Conservation (phyloP, 1,140 invertebrate species). For the Lasioglossum baleicum region DNA sequence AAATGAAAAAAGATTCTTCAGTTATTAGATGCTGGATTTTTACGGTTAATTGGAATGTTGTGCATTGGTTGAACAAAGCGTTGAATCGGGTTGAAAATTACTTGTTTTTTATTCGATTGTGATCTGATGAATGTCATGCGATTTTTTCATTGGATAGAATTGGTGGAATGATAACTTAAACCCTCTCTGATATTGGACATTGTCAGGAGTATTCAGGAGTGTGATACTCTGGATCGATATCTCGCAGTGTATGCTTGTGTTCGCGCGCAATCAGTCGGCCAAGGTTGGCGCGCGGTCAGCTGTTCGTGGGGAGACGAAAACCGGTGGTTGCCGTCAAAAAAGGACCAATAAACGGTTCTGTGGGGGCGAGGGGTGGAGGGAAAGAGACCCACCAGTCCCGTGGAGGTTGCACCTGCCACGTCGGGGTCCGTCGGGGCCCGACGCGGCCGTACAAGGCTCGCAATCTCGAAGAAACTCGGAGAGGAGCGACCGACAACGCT, state of each 20-base stretch:
- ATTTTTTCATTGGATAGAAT: no score
- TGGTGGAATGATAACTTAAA: no score
- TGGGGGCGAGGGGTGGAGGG: constrained; percentile 62
- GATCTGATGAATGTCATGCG: no score
- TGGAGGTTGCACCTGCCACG: constrained; percentile 73
- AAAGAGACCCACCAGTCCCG: constrained; percentile 61
- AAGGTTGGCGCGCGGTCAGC: constrained; percentile 69
- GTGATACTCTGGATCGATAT: neutral
- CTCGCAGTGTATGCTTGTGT: constrained; percentile 22
- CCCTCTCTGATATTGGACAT: no score
- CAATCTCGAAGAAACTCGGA: constrained; percentile 65
- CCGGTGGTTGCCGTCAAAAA: constrained; percentile 49
- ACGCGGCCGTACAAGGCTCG: constrained; percentile 77
- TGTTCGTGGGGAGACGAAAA: constrained; percentile 61
- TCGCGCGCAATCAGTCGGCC: constrained; percentile 59
- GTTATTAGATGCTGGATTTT: no score
- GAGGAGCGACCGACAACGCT: constrained; percentile 63
- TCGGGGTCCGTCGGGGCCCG: constrained; percentile 34
- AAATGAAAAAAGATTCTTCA: no score
- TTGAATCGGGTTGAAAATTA: no score
- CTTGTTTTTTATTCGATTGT: no score
- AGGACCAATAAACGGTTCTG: constrained; percentile 42
- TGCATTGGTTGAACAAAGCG: no score
- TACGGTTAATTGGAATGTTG: no score
- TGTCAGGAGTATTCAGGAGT: no score